A percentile compares a stretch with the other conserved stretches of the same genome.
These are phyloP conservation scores for Trilocha varians DNA, from an alignment of 2,888 invertebrate genomes.

Conservation along the genomic window DNA sequence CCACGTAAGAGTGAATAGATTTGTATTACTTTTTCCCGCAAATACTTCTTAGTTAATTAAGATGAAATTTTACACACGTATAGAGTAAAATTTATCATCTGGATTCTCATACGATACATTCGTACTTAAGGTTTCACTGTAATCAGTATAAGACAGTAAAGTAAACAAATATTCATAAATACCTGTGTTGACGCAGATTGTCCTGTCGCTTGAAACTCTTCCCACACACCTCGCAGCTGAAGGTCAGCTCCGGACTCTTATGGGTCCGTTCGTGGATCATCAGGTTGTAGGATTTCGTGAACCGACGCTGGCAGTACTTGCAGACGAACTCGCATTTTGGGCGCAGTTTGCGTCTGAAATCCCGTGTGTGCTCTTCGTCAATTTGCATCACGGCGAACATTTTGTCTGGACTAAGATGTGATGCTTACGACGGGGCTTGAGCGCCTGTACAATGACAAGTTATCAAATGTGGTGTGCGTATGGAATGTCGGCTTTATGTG, in stretches of 20 bases:
- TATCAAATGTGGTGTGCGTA: constrained; percentile 50
- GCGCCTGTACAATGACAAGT: constrained; percentile 60
- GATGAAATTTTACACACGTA: too few relatives aligned
- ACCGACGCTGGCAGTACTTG: constrained; percentile 97
- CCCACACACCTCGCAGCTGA: constrained; percentile 97
- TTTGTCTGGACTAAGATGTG: constrained; percentile 73
- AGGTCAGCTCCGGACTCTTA: constrained; percentile 96
- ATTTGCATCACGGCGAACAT: constrained; percentile 94
- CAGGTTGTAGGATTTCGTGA: constrained; percentile 98
- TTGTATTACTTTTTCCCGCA: too few relatives aligned
- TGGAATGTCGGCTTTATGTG: constrained; percentile 29
- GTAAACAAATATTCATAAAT: too few relatives aligned
- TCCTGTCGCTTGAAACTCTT: constrained; percentile 99
- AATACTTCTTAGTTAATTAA: too few relatives aligned
- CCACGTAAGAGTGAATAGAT: too few relatives aligned
- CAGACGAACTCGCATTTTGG: constrained; percentile 98
- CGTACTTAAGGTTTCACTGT: too few relatives aligned
- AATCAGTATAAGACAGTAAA: too few relatives aligned
- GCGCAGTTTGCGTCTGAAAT: constrained; percentile 90
- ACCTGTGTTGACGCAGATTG: constrained; percentile 96
- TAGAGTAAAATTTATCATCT: too few relatives aligned
- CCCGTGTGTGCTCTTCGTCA: constrained; percentile 89
- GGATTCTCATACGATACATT: too few relatives aligned
- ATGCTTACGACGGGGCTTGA: constrained; percentile 63
- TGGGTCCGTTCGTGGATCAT: constrained; percentile 99